Evolutionary conservation across 2,113 vertebrate genomes (phyloP).

Genomic region (Cacatua alba): DNA sequence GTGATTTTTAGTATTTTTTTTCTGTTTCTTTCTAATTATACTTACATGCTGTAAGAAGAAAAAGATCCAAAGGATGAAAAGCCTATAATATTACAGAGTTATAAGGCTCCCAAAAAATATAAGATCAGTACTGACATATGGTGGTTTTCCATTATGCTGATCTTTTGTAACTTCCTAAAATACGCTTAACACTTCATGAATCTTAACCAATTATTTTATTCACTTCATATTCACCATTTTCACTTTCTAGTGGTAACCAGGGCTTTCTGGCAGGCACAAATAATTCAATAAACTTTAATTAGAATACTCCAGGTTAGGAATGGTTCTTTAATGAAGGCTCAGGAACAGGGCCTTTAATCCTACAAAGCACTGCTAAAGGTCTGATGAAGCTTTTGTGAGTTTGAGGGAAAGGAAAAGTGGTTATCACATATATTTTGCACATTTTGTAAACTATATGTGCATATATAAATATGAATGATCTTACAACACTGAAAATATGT

Average conservation of each 20-base stretch:
- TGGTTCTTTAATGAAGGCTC: background rate
- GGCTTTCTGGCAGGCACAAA: conserved; percentile 1
- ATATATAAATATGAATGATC: background rate
- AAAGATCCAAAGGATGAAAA: background rate
- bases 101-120: background rate
- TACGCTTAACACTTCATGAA: background rate
- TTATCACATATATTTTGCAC: background rate
- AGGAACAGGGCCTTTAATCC: background rate
- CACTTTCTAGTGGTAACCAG: background rate
- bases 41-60: background rate
- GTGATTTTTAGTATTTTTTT: background rate
- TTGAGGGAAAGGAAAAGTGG: background rate
- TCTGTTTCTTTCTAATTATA: background rate
- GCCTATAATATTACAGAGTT: background rate
- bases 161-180: conserved; percentile 25
- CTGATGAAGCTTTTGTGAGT: conserved; percentile 14
- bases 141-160: conserved; percentile 22
- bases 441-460: background rate
- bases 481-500: background rate
- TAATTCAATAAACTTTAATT: conserved; percentile 49
- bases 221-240: conserved; percentile 8
- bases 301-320: conserved; percentile 24
- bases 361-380: background rate
- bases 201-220: conserved; percentile 19
- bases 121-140: background rate